Base-by-base conservation (phyloP, 1,140 invertebrate genomes). In the Hylaeus anthracinus region DNA sequence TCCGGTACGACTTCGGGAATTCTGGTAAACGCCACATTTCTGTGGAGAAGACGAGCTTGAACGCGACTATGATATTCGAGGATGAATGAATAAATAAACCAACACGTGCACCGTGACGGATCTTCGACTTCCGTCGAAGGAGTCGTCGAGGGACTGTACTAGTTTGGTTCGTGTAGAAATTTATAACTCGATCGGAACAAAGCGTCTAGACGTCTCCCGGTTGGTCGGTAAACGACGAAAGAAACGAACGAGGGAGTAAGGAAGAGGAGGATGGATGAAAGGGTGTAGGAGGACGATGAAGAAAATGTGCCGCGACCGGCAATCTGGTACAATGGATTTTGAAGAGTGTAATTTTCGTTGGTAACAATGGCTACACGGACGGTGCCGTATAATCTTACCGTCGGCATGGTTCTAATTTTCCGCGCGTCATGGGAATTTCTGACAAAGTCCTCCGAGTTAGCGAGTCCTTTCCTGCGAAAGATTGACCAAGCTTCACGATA, bases 381-480 rank as follows among this genome's bases (percentile, higher is more conserved):
- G 82, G 82, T 74, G 85, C 82, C 75, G 82, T 88, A 83, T 89
- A 91, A 91, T 90, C 87, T 90, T 81, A 85, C 75, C 85, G 74
- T 85, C 84, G 81, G 76, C 63, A 78, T 76, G 64, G 82, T 86
- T 82, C 79, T 89, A 85, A 89, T 90, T 89, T 89, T 90, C 84
- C 84, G 75, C 73, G 84, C 85, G 75, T 85, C 90, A 82, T 90
- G 89, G 86, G 86, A 90, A 90, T 87, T 73, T 56, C 41, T 60
- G 58, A 14, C 6, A 3, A 39, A 8, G 60, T 26, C 41, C n/a
- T 9, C 10, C 26, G 26, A 26, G 51, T 12, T 6, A 10, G 60
- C 56, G 63, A 65, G 39, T 43, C 14, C 64, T 66, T 51, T 39
- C 61, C 64, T 15, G 1, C 14, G 15, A 26, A 48, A 14, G 5